Evolutionary conservation across 2,797 vertebrate species (phyloP).

Genomic region (Smutsia gigantea): DNA sequence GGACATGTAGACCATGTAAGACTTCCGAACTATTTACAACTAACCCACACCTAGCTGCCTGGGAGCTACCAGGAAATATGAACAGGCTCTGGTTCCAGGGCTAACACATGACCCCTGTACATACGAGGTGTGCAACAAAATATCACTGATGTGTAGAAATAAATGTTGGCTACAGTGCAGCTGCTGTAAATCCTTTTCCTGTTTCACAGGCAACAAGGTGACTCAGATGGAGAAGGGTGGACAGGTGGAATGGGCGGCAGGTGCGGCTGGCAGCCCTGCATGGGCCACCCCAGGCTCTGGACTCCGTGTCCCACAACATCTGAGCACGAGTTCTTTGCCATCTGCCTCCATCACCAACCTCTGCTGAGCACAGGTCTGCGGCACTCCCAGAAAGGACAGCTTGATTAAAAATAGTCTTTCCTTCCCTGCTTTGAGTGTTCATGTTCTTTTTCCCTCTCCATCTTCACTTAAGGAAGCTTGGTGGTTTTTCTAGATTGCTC

Average conservation of each 20-base stretch:
- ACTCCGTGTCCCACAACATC: accelerated
- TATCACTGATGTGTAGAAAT: accelerated
- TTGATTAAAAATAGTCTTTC: accelerated
- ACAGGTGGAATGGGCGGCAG: too few species aligned
- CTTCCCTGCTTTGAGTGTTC: not conserved
- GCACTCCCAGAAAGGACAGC: not conserved
- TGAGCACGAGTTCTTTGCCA: accelerated
- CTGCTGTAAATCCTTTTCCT: not conserved
- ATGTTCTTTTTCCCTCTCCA: too few species aligned
- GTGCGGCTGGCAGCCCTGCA: accelerated
- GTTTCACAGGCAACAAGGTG: accelerated
- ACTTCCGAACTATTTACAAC: not conserved
- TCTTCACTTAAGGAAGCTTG: not conserved
- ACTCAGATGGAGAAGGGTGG: not conserved
- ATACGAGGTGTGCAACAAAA: accelerated
- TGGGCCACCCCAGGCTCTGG: accelerated
- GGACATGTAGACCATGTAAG: not conserved
- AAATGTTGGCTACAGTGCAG: accelerated
- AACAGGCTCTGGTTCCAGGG: accelerated
- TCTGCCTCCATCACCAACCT: accelerated
- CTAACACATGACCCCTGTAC: accelerated
- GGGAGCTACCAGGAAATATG: accelerated
- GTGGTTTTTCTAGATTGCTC: not conserved
- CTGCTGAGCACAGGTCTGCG: accelerated
- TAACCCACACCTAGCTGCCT: accelerated